These are phyloP conservation scores for Zoanthus sansibaricus DNA, from an alignment of 92 coral and sea anemone genomes.

Conservation along the genomic window DNA sequence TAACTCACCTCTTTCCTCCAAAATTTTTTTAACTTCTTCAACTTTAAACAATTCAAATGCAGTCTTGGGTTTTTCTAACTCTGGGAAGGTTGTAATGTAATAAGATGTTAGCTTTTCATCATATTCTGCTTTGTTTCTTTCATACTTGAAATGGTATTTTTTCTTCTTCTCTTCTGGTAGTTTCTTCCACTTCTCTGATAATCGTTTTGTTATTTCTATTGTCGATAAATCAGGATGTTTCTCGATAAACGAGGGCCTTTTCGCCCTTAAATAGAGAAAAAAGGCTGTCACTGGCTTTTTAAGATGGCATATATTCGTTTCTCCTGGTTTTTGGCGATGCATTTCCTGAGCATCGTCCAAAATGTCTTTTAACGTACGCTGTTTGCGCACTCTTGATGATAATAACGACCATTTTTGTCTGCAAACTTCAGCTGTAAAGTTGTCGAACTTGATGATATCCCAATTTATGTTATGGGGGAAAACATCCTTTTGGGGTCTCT, in stretches of 20 bases:
- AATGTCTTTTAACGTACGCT: constrained; percentile 68
- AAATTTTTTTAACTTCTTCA: constrained; percentile 39
- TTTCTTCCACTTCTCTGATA: constrained; percentile 66
- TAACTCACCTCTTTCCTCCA: constrained; percentile 55
- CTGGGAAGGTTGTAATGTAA: constrained; percentile 52
- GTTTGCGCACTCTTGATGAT: constrained; percentile 60
- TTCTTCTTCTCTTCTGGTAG: constrained; percentile 66
- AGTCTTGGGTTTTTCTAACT: constrained; percentile 56
- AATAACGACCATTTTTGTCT: constrained; percentile 48
- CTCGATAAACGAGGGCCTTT: constrained; percentile 36
- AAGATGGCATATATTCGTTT: not conserved
- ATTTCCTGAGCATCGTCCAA: constrained; percentile 49
- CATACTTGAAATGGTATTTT: constrained; percentile 59
- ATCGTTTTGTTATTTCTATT: constrained; percentile 40
- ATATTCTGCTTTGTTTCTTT: constrained; percentile 50
- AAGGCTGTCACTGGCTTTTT: constrained; percentile 61
- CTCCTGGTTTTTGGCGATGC: not conserved
- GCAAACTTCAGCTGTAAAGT: constrained; percentile 38
- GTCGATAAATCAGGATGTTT: constrained; percentile 52
- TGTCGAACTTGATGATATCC: constrained; percentile 53
- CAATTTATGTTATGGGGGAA: constrained; percentile 61
- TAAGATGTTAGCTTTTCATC: constrained; percentile 51
- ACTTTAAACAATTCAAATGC: constrained; percentile 73
- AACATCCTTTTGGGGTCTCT: not conserved
- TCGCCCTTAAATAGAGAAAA: constrained; percentile 42